Evolutionary conservation across 2,888 invertebrate genomes (phyloP).

Genomic region (Patella ulyssiponensis): DNA sequence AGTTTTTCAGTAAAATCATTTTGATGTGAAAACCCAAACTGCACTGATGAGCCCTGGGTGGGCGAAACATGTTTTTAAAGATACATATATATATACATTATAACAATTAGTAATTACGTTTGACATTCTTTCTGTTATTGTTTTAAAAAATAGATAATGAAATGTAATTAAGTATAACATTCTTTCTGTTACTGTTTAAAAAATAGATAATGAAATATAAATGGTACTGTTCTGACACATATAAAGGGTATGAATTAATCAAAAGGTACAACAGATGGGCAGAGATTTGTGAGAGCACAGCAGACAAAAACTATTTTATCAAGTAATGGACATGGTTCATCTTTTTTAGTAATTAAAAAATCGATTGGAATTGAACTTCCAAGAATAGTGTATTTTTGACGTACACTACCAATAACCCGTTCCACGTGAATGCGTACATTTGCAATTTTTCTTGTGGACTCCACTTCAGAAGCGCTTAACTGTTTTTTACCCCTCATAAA

Average conservation of each 20-base stretch:
- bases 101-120: too few species aligned
- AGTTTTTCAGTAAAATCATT: too few species aligned
- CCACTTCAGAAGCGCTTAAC: conserved; percentile 36
- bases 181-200: too few species aligned
- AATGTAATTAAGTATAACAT: too few species aligned
- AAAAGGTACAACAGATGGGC: conserved; percentile 21
- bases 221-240: too few species aligned
- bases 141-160: too few species aligned
- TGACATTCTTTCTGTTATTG: too few species aligned
- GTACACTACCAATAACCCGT: conserved; percentile 42
- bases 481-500: conserved; percentile 42
- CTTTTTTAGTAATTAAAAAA: conserved; percentile 19
- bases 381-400: conserved; percentile 37
- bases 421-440: conserved; percentile 43
- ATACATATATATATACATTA: too few species aligned
- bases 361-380: conserved; percentile 35
- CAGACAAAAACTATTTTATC: conserved; percentile 40
- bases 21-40: too few species aligned
- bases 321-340: conserved; percentile 27
- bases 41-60: too few species aligned
- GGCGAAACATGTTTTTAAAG: too few species aligned
- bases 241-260: background rate
- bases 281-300: conserved; percentile 26
- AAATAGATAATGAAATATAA: too few species aligned
- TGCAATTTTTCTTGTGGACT: conserved; percentile 39